Evolutionary conservation across 2,113 vertebrate species (phyloP).

Genomic region (Struthidea cinerea): DNA sequence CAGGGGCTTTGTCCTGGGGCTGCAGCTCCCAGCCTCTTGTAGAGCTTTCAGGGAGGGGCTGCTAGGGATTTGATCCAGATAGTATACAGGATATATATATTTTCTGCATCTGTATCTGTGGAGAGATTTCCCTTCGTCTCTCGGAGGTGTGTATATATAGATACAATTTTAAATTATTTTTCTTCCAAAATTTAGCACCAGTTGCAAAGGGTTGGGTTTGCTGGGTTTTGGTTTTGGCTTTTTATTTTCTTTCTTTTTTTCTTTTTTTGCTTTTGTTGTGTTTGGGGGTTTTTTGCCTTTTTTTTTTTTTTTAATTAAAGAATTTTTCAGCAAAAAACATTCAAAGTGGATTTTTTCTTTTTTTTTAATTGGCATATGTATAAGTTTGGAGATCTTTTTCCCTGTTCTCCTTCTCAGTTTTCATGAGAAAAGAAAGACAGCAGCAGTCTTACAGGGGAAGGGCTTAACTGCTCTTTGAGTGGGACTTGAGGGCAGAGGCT

Average conservation of each 20-base stretch:
- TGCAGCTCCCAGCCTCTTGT: background rate
- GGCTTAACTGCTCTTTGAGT: background rate
- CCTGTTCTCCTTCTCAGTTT: background rate
- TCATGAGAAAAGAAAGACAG: background rate
- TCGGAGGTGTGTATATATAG: background rate
- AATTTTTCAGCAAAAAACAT: background rate
- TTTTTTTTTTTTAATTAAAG: background rate
- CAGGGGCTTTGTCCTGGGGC: accelerated
- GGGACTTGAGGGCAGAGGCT: background rate
- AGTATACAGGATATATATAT: too few species aligned
- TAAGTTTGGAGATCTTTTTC: background rate
- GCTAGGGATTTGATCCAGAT: background rate
- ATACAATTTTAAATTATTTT: background rate
- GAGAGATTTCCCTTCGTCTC: background rate
- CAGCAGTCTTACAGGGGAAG: background rate
- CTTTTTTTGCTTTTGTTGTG: background rate
- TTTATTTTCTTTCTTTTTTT: accelerated
- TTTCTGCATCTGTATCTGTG: background rate
- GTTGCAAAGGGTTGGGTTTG: background rate
- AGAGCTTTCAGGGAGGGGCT: background rate
- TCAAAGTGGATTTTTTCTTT: background rate
- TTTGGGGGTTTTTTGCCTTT: accelerated
- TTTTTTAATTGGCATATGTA: background rate
- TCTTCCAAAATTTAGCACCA: background rate
- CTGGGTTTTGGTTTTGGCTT: background rate